Percentiles rank a stretch among this genome's conserved stretches.
phyloP scores from a whole-genome alignment of 1,140 invertebrate genomes.

The Drosophila setifemur region DNA sequence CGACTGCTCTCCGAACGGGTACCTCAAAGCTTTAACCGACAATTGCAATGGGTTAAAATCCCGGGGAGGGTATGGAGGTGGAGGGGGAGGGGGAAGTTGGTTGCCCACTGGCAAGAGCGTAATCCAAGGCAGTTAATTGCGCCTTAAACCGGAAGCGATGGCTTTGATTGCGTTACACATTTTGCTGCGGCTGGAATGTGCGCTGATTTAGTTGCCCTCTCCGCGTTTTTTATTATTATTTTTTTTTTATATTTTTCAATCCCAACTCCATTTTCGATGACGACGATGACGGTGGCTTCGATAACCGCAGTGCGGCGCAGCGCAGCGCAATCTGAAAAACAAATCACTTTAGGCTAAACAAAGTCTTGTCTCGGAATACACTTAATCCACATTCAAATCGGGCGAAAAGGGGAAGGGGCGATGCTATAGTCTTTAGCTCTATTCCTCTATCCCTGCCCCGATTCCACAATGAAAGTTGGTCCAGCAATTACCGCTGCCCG shows the following conservation, averaged over 20 bases:
- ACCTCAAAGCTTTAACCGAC: constrained; percentile 32
- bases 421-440: too few relatives aligned
- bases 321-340: constrained; percentile 76
- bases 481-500: constrained; percentile 69
- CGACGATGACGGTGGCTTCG: constrained; percentile 39
- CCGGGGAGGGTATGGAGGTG: neutral
- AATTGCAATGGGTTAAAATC: constrained; percentile 21
- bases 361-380: constrained; percentile 67
- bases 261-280: constrained; percentile 45
- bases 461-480: constrained; percentile 71
- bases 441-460: too few relatives aligned
- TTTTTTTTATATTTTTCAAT: constrained; percentile 43
- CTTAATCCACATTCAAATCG: constrained; percentile 73
- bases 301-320: constrained; percentile 54
- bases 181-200: constrained; percentile 70
- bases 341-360: constrained; percentile 74
- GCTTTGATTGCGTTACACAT: constrained; percentile 81
- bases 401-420: constrained; percentile 3
- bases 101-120: constrained; percentile 50
- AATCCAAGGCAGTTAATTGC: constrained; percentile 79
- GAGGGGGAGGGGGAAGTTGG: neutral
- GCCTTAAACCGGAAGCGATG: constrained; percentile 80
- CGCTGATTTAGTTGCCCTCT: constrained; percentile 62
- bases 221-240: neutral
- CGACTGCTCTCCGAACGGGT: constrained; percentile 1